Percentiles rank a stretch among this genome's conserved stretches.
These are phyloP conservation scores for Nibea coibor DNA, from an alignment of 2,113 vertebrate genomes.

Conservation along the genomic window DNA sequence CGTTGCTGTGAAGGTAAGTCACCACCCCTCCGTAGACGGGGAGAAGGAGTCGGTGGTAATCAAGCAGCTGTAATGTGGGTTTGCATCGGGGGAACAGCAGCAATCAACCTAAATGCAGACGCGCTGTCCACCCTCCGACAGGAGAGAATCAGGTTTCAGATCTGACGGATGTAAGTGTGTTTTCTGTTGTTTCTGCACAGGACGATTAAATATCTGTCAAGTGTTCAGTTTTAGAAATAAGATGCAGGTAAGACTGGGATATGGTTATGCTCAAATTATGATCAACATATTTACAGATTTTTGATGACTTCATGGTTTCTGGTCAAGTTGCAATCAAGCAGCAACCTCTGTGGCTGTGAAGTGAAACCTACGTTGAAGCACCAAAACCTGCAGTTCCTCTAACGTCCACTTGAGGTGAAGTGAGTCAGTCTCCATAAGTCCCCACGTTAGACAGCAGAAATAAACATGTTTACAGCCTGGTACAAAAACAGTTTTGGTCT, in stretches of 20 bases:
- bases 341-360: no score
- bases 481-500: no score
- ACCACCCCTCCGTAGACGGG: not conserved
- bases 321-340: no score
- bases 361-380: no score
- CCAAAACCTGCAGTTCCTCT: no score
- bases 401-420: no score
- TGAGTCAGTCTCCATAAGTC: no score
- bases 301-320: no score
- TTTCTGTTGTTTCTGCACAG: not conserved
- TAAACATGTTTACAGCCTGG: no score
- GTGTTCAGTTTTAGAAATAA: not conserved
- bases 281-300: not conserved
- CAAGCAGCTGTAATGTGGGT: slow-evolving; percentile 24
- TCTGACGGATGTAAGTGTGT: not conserved
- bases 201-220: not conserved
- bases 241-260: not conserved
- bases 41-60: slow-evolving; percentile 12
- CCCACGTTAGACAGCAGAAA: no score
- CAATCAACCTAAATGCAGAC: slow-evolving; percentile 27
- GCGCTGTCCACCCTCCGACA: not conserved
- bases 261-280: not conserved
- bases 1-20: not conserved
- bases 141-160: slow-evolving; percentile 17
- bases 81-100: slow-evolving; percentile 2